Evolutionary conservation across 2,888 invertebrate genomes (phyloP), one percentile per base, ranked within the genome.

Genomic region (Cosmia trapezina): DNA sequence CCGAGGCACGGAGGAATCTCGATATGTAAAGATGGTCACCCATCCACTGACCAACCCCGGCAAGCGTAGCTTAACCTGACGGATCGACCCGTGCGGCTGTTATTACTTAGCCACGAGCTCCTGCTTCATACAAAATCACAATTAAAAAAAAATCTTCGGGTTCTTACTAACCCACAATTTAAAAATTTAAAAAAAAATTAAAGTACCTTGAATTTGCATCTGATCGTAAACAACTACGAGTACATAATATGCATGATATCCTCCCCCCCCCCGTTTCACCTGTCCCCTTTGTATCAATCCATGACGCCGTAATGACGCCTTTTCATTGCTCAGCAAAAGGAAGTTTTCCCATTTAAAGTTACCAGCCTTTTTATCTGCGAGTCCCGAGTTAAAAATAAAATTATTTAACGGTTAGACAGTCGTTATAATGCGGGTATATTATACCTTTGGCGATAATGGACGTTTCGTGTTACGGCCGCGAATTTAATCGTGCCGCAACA

Each of bases 391-490:
- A 81, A 86, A 87, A 87, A 87, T 87, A 86, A 85, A 87, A 86
- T 86, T 82, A 87, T 87, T 81, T 84, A 83, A 80, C 78, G 73
- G 81, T 83, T 85, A 85, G 83, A 84, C 72, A 80, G 76, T 79
- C 81, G 70, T 83, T 83, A 79, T 83, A 84, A 76, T 79, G 74
- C 73, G 82, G 76, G 70, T 79, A 69, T 76, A 82, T 82, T 82
- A 73, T 82, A 80, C 70, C 66, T 80, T 73, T 17, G n/a, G 49
- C 65, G 77, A 76, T 89, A 89, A 91, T 90, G 90, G 90, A 88
- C 70, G 75, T 89, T 89, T 82, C 87, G 78, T 90, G 91, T 90
- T 75, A 83, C 84, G 71, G 78, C 83, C 80, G 54, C 83, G 74
- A 87, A 83, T 88, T 87, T 84, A 87, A 87, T 88, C 84, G 86